phyloP scores from a whole-genome alignment of 2,113 vertebrate genomes.

The Anhinga rufa region DNA sequence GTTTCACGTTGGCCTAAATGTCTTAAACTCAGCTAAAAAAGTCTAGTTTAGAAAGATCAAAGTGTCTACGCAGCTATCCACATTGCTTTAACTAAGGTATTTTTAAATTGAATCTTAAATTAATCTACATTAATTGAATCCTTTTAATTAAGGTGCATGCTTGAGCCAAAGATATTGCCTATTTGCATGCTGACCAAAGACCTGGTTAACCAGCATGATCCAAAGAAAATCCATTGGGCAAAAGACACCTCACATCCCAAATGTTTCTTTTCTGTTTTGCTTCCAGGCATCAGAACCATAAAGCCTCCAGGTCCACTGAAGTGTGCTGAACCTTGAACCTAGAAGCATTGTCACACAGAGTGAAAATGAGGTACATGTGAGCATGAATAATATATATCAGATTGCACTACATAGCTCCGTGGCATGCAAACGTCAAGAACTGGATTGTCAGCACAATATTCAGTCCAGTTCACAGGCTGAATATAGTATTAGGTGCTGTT shows the following conservation, averaged over 20 bases:
- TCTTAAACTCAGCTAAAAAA: slow-evolving; percentile 56
- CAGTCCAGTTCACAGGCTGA: slow-evolving; percentile 42
- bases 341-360: slow-evolving; percentile 53
- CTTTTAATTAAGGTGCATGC: slow-evolving; percentile 33
- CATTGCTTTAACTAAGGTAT: slow-evolving; percentile 30
- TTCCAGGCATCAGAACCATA: slow-evolving; percentile 40
- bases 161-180: neutral
- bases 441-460: slow-evolving; percentile 49
- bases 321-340: slow-evolving; percentile 61
- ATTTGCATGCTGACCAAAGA: slow-evolving; percentile 8
- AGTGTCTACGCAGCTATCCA: slow-evolving; percentile 17
- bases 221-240: neutral
- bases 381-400: slow-evolving; percentile 57
- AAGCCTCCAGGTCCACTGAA: slow-evolving; percentile 49
- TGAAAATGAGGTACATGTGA: slow-evolving; percentile 56
- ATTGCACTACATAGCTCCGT: slow-evolving; percentile 42
- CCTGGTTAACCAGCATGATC: neutral
- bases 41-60: slow-evolving; percentile 28
- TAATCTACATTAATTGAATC: slow-evolving; percentile 32
- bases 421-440: slow-evolving; percentile 60
- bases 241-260: neutral
- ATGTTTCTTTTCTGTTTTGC: slow-evolving; percentile 18
- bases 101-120: slow-evolving; percentile 35
- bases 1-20: slow-evolving; percentile 46
- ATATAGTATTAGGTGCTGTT: neutral